These are phyloP conservation scores for Norana najaformis DNA, from an alignment of 2,888 invertebrate species.

Conservation along the genomic window DNA sequence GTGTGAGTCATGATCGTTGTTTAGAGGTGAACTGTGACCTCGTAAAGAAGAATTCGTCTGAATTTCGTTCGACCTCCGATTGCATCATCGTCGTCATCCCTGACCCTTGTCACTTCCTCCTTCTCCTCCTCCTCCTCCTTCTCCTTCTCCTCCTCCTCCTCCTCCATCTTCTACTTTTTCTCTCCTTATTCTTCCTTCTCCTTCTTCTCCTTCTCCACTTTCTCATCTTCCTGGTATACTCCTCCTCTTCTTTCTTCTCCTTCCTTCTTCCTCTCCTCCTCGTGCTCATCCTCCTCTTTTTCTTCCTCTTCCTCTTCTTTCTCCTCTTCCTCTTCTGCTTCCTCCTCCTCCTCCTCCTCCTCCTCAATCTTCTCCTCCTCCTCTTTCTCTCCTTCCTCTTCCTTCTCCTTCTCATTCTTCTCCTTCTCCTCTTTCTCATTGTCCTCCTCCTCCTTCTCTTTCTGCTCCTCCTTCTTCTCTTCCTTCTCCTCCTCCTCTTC, in stretches of 20 bases:
- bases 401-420: background rate
- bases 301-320: too few relatives aligned
- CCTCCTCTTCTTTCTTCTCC: too few relatives aligned
- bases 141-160: background rate
- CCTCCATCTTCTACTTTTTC: background rate
- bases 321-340: too few relatives aligned
- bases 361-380: too few relatives aligned
- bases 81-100: background rate
- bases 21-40: too few relatives aligned
- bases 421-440: background rate
- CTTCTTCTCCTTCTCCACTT: too few relatives aligned
- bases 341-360: too few relatives aligned
- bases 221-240: too few relatives aligned
- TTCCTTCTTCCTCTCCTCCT: background rate
- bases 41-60: background rate
- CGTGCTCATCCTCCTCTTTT: background rate
- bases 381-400: background rate
- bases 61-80: background rate
- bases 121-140: slow-evolving; percentile 1
- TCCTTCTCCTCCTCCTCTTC: too few relatives aligned
- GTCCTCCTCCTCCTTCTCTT: background rate
- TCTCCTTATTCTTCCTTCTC: too few relatives aligned
- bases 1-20: too few relatives aligned
- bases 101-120: background rate
- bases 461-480: too few relatives aligned